These are phyloP conservation scores for Aphaenogaster floridana DNA, from an alignment of 1,140 invertebrate species.

Conservation along the genomic window DNA sequence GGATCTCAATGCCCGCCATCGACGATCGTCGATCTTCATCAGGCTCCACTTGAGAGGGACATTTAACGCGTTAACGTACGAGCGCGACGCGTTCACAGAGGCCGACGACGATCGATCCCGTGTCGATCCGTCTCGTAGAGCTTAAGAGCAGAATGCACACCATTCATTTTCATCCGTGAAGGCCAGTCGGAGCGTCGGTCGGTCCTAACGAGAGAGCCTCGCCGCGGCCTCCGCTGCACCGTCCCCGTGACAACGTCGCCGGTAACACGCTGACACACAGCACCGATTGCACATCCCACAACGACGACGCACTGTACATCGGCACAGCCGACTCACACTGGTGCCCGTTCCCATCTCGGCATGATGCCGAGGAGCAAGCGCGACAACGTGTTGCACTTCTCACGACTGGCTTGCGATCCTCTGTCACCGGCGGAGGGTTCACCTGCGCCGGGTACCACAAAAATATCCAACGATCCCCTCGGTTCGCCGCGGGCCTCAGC, in stretches of 20 bases:
- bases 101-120: constrained; percentile 50
- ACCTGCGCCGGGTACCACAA: background rate
- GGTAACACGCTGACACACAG: constrained; percentile 50
- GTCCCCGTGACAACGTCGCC: constrained; percentile 18
- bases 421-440: background rate
- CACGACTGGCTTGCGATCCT: constrained; percentile 37
- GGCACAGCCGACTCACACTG: constrained; percentile 42
- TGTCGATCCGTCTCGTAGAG: constrained; percentile 23
- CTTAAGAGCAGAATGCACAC: constrained; percentile 71
- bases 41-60: background rate
- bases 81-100: constrained; percentile 41
- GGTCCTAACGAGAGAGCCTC: constrained; percentile 56
- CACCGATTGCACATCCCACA: constrained; percentile 63
- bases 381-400: constrained; percentile 35
- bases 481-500: constrained; percentile 4
- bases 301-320: constrained; percentile 47
- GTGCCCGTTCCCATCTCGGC: constrained; percentile 25
- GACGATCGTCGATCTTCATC: constrained; percentile 49
- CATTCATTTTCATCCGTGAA: constrained; percentile 79
- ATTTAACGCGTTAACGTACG: constrained; percentile 47
- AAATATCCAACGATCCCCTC: constrained; percentile 14
- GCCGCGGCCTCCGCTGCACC: constrained; percentile 19
- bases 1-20: constrained; percentile 5
- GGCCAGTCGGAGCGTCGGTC: constrained; percentile 69
- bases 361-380: background rate